Evolutionary conservation across 2,888 invertebrate species (phyloP).

Genomic region (Trichogramma dendrolimi): DNA sequence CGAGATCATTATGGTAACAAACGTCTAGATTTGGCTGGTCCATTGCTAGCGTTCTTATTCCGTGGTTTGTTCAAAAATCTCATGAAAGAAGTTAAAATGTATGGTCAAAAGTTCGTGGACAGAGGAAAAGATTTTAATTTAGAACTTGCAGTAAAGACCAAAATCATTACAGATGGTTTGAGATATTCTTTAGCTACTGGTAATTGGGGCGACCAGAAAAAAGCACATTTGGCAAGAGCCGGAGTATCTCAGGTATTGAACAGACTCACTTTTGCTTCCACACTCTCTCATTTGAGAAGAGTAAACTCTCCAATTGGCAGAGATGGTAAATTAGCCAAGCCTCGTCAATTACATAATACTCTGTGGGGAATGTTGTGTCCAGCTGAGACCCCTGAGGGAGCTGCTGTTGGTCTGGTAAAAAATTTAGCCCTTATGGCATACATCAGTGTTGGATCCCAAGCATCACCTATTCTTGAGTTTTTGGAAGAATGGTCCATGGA

Average conservation of each 20-base stretch:
- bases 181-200: constrained; percentile 98
- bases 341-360: constrained; percentile 97
- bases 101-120: constrained; percentile 98
- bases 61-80: constrained; percentile 93
- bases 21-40: constrained; percentile 94
- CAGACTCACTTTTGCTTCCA: constrained; percentile 96
- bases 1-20: constrained; percentile 99
- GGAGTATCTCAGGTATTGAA: constrained; percentile 97
- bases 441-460: constrained; percentile 98
- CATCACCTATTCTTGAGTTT: constrained; percentile 98
- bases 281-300: constrained; percentile 93
- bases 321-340: constrained; percentile 98
- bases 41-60: constrained; percentile 92
- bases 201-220: constrained; percentile 99
- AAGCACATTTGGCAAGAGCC: constrained; percentile 96
- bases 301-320: constrained; percentile 99
- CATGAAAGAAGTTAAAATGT: constrained; percentile 95
- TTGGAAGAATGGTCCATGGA: constrained; percentile 99
- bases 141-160: constrained; percentile 93
- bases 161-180: constrained; percentile 96
- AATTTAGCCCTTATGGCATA: constrained; percentile 99
- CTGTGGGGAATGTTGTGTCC: constrained; percentile 99
- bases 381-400: constrained; percentile 98
- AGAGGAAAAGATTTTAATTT: constrained; percentile 97
- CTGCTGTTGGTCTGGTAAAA: constrained; percentile 94